Evolutionary conservation across 1,140 invertebrate species (phyloP).

Genomic region (Hylaeus volcanicus): DNA sequence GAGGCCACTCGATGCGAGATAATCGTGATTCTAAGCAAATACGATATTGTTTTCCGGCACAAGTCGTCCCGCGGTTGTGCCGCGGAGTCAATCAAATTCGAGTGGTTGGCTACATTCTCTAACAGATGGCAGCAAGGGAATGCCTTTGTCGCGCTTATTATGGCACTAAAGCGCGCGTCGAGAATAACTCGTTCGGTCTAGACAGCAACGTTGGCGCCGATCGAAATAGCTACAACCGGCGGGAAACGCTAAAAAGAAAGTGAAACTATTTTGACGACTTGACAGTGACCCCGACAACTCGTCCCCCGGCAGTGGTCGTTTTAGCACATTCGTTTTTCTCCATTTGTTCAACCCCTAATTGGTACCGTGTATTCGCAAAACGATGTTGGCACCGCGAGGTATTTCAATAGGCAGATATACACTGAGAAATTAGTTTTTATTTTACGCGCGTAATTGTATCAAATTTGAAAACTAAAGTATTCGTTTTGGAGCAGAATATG

Average conservation of each 20-base stretch:
- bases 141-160: conserved; percentile 61
- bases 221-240: conserved; percentile 69
- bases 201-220: conserved; percentile 66
- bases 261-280: conserved; percentile 65
- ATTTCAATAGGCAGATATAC: too few species aligned
- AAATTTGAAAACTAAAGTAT: too few species aligned
- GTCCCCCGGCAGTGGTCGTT: background rate
- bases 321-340: too few species aligned
- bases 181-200: conserved; percentile 73
- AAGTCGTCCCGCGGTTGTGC: background rate
- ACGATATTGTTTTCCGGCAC: conserved; percentile 27
- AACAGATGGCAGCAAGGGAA: conserved; percentile 67
- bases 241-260: conserved; percentile 40
- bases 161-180: conserved; percentile 61
- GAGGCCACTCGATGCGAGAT: background rate
- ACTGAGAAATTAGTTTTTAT: too few species aligned
- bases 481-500: too few species aligned
- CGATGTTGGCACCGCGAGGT: too few species aligned
- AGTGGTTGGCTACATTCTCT: conserved; percentile 44
- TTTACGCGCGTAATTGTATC: too few species aligned
- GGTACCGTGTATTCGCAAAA: too few species aligned
- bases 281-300: conserved; percentile 34
- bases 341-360: too few species aligned
- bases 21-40: conserved; percentile 1
- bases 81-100: conserved; percentile 41